phyloP scores from a whole-genome alignment of 2,113 vertebrate genomes.

The Ursus arctos region DNA sequence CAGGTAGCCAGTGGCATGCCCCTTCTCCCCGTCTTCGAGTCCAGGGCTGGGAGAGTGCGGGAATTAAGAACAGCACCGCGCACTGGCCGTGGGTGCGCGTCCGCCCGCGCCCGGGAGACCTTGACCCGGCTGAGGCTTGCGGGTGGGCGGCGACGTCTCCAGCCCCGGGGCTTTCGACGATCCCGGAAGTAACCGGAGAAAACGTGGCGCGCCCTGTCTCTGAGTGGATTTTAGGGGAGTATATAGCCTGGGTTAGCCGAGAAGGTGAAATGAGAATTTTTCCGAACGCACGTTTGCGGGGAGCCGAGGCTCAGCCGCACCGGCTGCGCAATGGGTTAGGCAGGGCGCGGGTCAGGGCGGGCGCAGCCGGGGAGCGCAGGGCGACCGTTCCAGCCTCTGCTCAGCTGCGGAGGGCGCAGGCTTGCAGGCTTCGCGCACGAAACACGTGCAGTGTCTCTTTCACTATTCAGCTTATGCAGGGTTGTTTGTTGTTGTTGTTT shows the following conservation, averaged over 20 bases:
- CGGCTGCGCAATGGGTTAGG: fast-evolving
- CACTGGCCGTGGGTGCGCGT: fast-evolving
- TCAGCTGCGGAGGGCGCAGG: fast-evolving
- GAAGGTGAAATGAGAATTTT: background rate
- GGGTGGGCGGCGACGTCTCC: background rate
- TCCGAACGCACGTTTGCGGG: background rate
- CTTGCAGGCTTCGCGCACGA: background rate
- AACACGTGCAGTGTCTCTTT: background rate
- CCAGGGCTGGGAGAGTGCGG: fast-evolving
- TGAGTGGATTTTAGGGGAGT: background rate
- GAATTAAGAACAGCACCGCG: background rate
- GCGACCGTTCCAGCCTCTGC: fast-evolving
- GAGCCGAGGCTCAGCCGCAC: background rate
- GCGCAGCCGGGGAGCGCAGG: fast-evolving
- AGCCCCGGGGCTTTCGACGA: background rate
- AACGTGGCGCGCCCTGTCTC: background rate
- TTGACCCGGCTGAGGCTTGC: background rate
- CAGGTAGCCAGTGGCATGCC: background rate
- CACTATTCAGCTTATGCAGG: background rate
- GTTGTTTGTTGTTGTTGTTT: background rate
- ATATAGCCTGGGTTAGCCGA: background rate
- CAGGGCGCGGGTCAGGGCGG: fast-evolving
- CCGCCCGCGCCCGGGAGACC: fast-evolving
- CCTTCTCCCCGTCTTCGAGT: background rate
- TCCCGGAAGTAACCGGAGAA: background rate